Evolutionary conservation across 2,113 vertebrate genomes (phyloP).

Genomic region (Labeo catla): DNA sequence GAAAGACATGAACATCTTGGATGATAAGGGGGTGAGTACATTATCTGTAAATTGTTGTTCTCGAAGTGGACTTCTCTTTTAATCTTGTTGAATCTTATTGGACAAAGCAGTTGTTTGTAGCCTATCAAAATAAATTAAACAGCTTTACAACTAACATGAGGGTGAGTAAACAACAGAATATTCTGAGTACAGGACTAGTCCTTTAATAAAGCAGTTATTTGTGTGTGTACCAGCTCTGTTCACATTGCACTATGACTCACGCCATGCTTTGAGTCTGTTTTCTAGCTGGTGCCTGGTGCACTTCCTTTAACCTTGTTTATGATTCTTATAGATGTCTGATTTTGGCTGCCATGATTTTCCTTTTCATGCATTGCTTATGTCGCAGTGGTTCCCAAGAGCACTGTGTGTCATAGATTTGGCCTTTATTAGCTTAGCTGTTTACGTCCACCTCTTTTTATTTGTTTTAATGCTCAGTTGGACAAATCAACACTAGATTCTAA

Average conservation of each 20-base stretch:
- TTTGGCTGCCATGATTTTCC: not conserved
- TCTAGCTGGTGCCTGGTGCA: conserved; percentile 4
- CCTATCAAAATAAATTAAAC: not conserved
- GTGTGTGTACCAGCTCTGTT: not conserved
- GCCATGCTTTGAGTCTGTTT: not conserved
- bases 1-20: too few species aligned
- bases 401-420: not conserved
- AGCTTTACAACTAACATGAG: not conserved
- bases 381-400: not conserved
- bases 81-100: not conserved
- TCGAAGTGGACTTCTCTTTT: too few species aligned
- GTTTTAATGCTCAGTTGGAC: not conserved
- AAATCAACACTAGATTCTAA: not conserved
- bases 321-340: not conserved
- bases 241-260: conserved; percentile 3
- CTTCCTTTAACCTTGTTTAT: conserved; percentile 25
- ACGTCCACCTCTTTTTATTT: not conserved
- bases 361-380: not conserved
- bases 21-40: too few species aligned
- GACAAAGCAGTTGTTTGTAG: not conserved
- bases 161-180: not conserved
- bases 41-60: too few species aligned
- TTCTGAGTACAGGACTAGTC: not conserved
- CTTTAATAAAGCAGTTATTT: conserved; percentile 6
- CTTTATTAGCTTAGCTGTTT: not conserved